phyloP scores from a whole-genome alignment of 2,797 vertebrate genomes.

The Semaprochilodus insignis region DNA sequence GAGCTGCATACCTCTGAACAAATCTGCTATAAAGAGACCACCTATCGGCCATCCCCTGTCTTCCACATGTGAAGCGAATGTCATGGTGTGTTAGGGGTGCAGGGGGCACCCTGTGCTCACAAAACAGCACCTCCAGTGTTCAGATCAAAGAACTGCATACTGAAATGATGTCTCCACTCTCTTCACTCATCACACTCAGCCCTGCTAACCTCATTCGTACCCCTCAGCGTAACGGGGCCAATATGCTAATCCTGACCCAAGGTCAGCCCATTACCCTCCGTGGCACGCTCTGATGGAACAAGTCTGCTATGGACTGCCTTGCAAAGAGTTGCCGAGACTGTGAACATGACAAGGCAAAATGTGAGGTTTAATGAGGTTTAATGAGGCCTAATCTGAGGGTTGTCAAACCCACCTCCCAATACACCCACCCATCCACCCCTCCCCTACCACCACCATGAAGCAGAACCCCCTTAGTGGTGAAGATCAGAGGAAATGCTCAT shows the following conservation, averaged over 20 bases:
- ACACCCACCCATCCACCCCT: too few species aligned
- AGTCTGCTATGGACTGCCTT: conserved; percentile 7
- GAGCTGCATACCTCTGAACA: conserved; percentile 27
- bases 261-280: conserved; percentile 40
- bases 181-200: conserved; percentile 13
- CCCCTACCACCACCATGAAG: neutral
- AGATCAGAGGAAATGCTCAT: conserved; percentile 9
- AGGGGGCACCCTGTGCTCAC: conserved; percentile 22
- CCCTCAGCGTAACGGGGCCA: conserved; percentile 15
- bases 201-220: conserved; percentile 38
- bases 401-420: neutral
- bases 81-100: conserved; percentile 36
- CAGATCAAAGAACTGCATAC: conserved; percentile 1
- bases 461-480: neutral
- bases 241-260: conserved; percentile 46
- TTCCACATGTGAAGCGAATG: conserved; percentile 53
- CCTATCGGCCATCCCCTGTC: conserved; percentile 2
- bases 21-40: conserved; percentile 40
- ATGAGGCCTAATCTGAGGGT: conserved; percentile 35
- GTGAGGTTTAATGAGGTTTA: conserved; percentile 24
- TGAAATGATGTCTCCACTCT: conserved; percentile 18
- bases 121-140: conserved; percentile 45
- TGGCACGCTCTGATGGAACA: neutral
- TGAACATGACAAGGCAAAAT: conserved; percentile 37
- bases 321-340: conserved; percentile 2